A percentile compares a stretch with the other conserved stretches of the same genome.
Evolutionary conservation across 2,113 vertebrate genomes (phyloP).

Genomic region (Otis tarda): DNA sequence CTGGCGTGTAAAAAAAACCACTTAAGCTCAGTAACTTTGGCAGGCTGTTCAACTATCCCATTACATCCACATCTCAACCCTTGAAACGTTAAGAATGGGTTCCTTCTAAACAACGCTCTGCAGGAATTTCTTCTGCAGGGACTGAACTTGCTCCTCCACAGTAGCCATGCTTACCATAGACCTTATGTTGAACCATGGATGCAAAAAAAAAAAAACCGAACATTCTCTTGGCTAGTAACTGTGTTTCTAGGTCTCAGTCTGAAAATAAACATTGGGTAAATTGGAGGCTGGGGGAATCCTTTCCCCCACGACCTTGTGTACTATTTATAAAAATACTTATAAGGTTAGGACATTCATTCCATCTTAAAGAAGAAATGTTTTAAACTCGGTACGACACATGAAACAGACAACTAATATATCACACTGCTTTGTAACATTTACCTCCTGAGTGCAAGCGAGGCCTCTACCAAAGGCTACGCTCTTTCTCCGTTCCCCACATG

Average conservation of each 20-base stretch:
- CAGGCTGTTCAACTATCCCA: neutral
- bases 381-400: neutral
- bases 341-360: neutral
- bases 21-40: neutral
- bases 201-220: neutral
- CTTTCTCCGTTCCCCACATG: fast-evolving
- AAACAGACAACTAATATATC: neutral
- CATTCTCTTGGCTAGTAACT: neutral
- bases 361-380: neutral
- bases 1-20: neutral
- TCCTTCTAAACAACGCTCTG: neutral
- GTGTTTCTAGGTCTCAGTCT: neutral
- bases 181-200: neutral
- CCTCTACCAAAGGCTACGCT: fast-evolving
- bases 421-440: neutral
- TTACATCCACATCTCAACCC: neutral
- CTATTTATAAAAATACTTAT: neutral
- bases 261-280: neutral
- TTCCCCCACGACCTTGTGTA: neutral
- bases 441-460: neutral
- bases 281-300: neutral
- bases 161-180: neutral
- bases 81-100: neutral
- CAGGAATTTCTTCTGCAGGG: neutral
- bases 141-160: neutral